phyloP scores from a whole-genome alignment of 2,113 vertebrate species.

The Oreochromis spilurus region DNA sequence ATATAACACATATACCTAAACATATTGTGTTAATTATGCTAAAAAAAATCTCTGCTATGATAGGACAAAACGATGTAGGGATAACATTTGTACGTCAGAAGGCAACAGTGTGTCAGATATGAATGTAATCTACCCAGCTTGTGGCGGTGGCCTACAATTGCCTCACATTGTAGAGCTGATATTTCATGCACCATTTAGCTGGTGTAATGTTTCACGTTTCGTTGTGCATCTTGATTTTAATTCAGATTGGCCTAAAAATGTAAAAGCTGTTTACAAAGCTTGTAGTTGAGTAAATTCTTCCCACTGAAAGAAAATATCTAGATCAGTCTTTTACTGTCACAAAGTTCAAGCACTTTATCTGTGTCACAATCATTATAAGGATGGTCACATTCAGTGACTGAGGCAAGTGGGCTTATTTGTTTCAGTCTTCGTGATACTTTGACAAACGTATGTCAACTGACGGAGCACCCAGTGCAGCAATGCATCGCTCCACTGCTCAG shows the following conservation, averaged over 20 bases:
- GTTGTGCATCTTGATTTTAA: background rate
- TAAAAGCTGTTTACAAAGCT: background rate
- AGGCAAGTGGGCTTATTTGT: background rate
- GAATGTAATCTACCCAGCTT: background rate
- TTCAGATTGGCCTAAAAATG: background rate
- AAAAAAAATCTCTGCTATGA: background rate
- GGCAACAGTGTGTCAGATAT: background rate
- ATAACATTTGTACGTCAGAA: background rate
- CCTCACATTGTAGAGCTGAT: background rate
- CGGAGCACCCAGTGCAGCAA: background rate
- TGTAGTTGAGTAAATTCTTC: background rate
- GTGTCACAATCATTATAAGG: background rate
- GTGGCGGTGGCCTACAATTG: background rate
- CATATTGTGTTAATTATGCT: background rate
- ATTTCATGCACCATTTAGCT: background rate
- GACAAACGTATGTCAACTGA: background rate
- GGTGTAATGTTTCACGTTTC: background rate
- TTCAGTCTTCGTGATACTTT: background rate
- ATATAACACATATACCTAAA: background rate
- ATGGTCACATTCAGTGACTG: background rate
- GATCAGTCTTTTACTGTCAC: background rate
- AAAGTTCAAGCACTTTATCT: background rate
- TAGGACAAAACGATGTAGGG: background rate
- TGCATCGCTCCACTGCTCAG: background rate
- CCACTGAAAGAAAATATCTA: background rate